These are phyloP conservation scores for Nephrotoma flavescens DNA, from an alignment of 2,888 invertebrate genomes.

Conservation along the genomic window DNA sequence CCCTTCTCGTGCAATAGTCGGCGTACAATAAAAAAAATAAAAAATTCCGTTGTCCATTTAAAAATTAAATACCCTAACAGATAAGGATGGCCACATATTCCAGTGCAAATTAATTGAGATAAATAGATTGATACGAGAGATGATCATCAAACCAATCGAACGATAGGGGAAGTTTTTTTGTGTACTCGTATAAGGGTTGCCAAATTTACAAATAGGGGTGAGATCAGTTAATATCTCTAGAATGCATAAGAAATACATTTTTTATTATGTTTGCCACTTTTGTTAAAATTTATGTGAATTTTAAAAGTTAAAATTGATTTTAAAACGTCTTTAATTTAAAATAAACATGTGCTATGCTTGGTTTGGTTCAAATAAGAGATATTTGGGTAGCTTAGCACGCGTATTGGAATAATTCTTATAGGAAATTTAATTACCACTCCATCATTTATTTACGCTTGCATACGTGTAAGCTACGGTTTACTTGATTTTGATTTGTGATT, in stretches of 20 bases:
- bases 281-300: not conserved
- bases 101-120: not conserved
- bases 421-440: not conserved
- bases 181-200: not conserved
- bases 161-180: not conserved
- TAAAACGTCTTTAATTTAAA: not conserved
- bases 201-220: not conserved
- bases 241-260: no score
- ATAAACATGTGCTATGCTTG: not conserved
- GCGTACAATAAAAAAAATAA: not conserved
- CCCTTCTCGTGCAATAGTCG: not conserved
- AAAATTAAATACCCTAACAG: not conserved
- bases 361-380: not conserved
- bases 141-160: not conserved
- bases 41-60: not conserved
- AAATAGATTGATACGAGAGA: not conserved
- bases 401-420: not conserved
- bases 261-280: no score
- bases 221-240: not conserved
- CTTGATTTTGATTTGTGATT: not conserved
- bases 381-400: not conserved
- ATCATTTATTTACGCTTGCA: not conserved
- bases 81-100: not conserved
- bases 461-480: not conserved
- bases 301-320: no score